Base-by-base conservation (phyloP, 2,888 invertebrate species). In the Nomada goodeniana region DNA sequence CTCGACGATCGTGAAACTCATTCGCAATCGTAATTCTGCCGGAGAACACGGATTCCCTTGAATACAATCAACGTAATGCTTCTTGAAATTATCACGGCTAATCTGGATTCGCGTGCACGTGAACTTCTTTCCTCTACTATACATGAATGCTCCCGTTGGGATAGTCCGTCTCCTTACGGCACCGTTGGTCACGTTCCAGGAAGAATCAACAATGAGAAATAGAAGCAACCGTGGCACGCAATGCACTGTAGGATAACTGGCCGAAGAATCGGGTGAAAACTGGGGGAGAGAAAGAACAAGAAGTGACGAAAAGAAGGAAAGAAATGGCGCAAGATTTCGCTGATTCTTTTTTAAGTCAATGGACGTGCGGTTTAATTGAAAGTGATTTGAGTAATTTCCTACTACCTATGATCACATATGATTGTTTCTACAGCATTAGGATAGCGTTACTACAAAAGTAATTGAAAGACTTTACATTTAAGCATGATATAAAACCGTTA, bases 91-190 rank as follows among this genome's bases (percentile, higher is more conserved):
- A 52, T 64, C 57, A 65, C 47, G 67, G 61, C 65, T 50, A 68
- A 71, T 59, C 50, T 18, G 78, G 63, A 69, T 47, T 50, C 64
- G 53, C 72, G 29, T 29, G 59, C 29, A 60, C 64, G 60, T 55
- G 50, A 76, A 82, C 57, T 73, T 76, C 75, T 71, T 74, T 81
- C 68, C 42, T 29, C n/a, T 50, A 20, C 67, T 70, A 53, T 53
- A 63, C 76, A 60, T 47, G 74, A 69, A 44, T 68, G 76, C 63
- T 36, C 80, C 83, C 79, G 13, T n/a, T 64, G 85, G 69, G 82
- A 79, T 55, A 53, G 55, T 47, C 52, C 47, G 44, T 81, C 83
- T 77, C 72, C 74, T 78, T 80, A 81, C 86, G 81, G 67, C 77
- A 83, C 73, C 57, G 59, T 47, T 50, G 63, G 53, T 36, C 57